These are phyloP conservation scores for Reticulitermes lucifugus DNA, from an alignment of 2,888 invertebrate genomes.

Conservation along the genomic window DNA sequence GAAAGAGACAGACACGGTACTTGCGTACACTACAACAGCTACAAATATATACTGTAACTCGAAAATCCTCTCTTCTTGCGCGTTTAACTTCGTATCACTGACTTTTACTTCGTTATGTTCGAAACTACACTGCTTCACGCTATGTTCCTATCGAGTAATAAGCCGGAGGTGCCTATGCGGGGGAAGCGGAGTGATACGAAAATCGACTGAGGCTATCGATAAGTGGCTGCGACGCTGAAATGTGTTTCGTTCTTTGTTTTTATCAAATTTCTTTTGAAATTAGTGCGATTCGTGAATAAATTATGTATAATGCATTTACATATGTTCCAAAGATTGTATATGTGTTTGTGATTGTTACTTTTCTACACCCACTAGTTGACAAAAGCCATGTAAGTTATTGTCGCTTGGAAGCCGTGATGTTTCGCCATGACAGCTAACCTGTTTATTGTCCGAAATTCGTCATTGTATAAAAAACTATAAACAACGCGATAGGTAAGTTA, in stretches of 20 bases:
- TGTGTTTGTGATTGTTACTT: not conserved
- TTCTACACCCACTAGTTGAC: not conserved
- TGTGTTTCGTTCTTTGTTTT: constrained; percentile 27
- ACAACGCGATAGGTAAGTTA: constrained; percentile 18
- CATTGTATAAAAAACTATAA: constrained; percentile 34
- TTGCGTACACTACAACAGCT: no score
- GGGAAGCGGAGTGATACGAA: constrained; percentile 38
- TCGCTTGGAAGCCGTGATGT: constrained; percentile 43
- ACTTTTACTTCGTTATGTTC: not conserved
- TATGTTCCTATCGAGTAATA: not conserved
- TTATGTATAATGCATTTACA: not conserved
- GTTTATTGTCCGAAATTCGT: constrained; percentile 46
- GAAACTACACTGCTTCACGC: not conserved
- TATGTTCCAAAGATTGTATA: not conserved
- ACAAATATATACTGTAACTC: no score
- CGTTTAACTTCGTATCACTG: not conserved
- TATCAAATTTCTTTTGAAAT: constrained; percentile 12
- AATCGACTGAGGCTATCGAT: constrained; percentile 42
- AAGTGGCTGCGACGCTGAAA: constrained; percentile 45
- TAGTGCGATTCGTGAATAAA: constrained; percentile 21
- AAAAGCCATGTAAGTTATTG: constrained; percentile 28
- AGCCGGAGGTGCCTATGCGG: constrained; percentile 24
- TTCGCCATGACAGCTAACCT: constrained; percentile 52
- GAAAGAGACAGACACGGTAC: no score
- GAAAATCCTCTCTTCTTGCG: no score